Percentiles rank a stretch among this genome's conserved stretches.
Evolutionary conservation across 1,140 invertebrate species (phyloP).

Genomic region (Drosophila repleta): DNA sequence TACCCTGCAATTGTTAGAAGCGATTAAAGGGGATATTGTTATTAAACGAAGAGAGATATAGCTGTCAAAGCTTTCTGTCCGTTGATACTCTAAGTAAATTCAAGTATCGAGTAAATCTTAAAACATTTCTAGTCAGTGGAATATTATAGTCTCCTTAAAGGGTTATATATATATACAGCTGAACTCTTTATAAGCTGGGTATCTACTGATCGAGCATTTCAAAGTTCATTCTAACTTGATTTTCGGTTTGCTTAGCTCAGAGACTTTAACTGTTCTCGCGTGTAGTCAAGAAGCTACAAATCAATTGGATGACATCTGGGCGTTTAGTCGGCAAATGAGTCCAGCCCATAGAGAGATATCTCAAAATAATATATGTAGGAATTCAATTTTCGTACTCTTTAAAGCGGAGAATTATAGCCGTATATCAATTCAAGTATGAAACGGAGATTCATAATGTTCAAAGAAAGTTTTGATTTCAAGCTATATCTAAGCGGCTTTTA

Average conservation of each 20-base stretch:
- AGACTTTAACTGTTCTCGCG: conserved; percentile 5
- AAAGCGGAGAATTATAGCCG: background rate
- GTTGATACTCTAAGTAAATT: too few relatives aligned
- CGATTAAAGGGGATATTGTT: background rate
- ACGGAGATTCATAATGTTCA: background rate
- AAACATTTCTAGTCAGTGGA: too few relatives aligned
- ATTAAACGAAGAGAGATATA: too few relatives aligned
- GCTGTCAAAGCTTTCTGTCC: too few relatives aligned
- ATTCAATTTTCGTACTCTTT: background rate
- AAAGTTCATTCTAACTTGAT: background rate
- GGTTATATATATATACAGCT: too few relatives aligned
- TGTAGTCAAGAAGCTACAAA: conserved; percentile 17
- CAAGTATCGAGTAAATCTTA: too few relatives aligned
- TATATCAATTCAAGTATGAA: background rate
- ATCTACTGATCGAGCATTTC: background rate
- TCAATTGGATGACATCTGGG: conserved; percentile 23
- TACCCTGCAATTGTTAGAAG: conserved; percentile 1
- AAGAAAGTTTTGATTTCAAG: conserved; percentile 4
- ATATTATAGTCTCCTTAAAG: too few relatives aligned
- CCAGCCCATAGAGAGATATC: conserved; percentile 4
- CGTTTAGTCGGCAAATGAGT: conserved; percentile 22
- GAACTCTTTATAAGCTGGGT: background rate
- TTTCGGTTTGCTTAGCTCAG: background rate
- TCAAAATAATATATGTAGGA: conserved; percentile 1
- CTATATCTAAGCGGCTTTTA: conserved; percentile 4